Conservation (phyloP, 2,888 invertebrate genomes). For the Pasiphila rectangulata region DNA sequence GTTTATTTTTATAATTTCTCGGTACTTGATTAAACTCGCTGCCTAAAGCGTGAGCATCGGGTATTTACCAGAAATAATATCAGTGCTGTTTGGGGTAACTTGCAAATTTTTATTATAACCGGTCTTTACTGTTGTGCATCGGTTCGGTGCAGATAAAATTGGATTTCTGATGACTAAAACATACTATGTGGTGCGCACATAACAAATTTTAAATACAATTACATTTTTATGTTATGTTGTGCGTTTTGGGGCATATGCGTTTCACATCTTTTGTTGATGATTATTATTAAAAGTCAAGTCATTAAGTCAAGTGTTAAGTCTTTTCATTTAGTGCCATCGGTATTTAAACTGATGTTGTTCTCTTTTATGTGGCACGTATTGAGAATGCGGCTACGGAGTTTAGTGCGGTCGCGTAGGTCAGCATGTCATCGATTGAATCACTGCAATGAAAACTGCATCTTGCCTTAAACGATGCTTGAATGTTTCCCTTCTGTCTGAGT, state of each 20-base stretch:
- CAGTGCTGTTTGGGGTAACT: slow-evolving; percentile 20
- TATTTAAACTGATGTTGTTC: too few species aligned
- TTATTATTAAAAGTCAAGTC: too few species aligned
- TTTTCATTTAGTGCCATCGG: too few species aligned
- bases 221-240: too few species aligned
- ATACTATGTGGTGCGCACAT: too few species aligned
- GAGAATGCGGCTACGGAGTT: slow-evolving; percentile 50
- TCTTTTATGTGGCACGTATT: too few species aligned
- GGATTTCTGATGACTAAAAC: slow-evolving; percentile 29
- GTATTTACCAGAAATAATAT: slow-evolving; percentile 22
- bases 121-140: slow-evolving; percentile 35
- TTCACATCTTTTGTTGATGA: not conserved
- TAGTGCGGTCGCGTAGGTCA: slow-evolving; percentile 42
- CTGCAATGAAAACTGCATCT: slow-evolving; percentile 33
- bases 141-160: slow-evolving; percentile 36
- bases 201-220: too few species aligned
- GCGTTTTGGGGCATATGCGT: not conserved
- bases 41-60: slow-evolving; percentile 4
- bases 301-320: too few species aligned
- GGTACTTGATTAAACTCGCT: slow-evolving; percentile 19
- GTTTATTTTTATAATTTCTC: slow-evolving; percentile 28
- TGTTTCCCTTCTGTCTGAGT: too few species aligned
- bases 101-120: slow-evolving; percentile 34
- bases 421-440: slow-evolving; percentile 36
- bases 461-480: slow-evolving; percentile 14